These are phyloP conservation scores for Apeltes quadracus DNA, from an alignment of 2,113 vertebrate genomes.

Conservation along the genomic window DNA sequence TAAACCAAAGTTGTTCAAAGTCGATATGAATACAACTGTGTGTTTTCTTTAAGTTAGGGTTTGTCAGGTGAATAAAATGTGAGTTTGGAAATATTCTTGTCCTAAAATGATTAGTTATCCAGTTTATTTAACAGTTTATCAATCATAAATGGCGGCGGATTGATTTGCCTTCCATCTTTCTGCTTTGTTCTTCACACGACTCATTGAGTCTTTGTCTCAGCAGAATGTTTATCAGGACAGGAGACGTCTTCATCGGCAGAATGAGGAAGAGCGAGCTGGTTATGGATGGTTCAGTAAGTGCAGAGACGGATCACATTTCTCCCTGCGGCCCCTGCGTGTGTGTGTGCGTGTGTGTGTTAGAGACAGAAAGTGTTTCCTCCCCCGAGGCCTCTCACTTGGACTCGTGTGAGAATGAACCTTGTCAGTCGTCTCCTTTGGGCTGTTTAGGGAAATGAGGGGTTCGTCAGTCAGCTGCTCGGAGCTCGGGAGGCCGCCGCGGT, in stretches of 20 bases:
- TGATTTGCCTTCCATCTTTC: not conserved
- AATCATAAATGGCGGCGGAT: no score
- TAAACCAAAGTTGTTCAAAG: not conserved
- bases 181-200: not conserved
- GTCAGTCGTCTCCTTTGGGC: conserved; percentile 72
- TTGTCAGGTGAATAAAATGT: no score
- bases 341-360: conserved; percentile 48
- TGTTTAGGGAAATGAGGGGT: conserved; percentile 73
- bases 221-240: not conserved
- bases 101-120: not conserved
- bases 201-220: not conserved
- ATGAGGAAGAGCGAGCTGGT: conserved; percentile 22
- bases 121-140: no score
- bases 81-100: no score
- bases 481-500: conserved; percentile 34
- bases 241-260: conserved; percentile 1
- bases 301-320: conserved; percentile 55
- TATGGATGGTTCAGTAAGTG: conserved; percentile 22
- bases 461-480: conserved; percentile 59
- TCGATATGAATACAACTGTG: no score
- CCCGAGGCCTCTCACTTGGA: conserved; percentile 71
- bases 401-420: conserved; percentile 72
- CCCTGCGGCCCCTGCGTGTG: conserved; percentile 44
- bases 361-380: conserved; percentile 70
- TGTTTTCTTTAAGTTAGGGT: no score